Conservation (phyloP, 2,888 invertebrate species). For the Ligdia adustata region DNA sequence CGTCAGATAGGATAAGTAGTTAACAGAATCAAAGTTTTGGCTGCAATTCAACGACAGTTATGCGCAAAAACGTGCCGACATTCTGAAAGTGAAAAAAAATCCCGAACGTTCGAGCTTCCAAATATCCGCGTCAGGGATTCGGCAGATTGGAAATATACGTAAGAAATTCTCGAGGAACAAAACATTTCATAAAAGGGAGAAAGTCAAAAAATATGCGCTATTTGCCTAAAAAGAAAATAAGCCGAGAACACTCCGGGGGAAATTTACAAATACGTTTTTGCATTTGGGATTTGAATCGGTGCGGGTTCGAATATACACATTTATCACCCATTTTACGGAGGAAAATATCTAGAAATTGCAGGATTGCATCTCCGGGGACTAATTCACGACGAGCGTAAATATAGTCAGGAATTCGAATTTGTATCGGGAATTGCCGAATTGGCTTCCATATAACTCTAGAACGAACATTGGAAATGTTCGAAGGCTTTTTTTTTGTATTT, state of each 20-base stretch:
- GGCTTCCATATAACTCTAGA: constrained; percentile 1
- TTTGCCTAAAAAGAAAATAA: constrained; percentile 39
- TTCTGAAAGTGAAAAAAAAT: constrained; percentile 18
- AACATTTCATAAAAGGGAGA: constrained; percentile 28
- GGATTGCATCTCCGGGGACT: constrained; percentile 34
- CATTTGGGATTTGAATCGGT: constrained; percentile 34
- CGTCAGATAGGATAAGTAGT: constrained; percentile 1
- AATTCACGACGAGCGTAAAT: constrained; percentile 32
- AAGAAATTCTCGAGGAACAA: constrained; percentile 27
- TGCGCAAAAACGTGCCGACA: constrained; percentile 19
- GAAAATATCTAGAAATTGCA: constrained; percentile 33
- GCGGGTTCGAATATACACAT: constrained; percentile 31
- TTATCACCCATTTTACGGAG: constrained; percentile 35
- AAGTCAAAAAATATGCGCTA: constrained; percentile 32
- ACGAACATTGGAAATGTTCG: neutral
- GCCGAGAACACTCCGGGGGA: constrained; percentile 24
- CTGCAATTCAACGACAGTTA: constrained; percentile 18
- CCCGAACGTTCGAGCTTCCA: constrained; percentile 5
- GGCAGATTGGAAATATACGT: constrained; percentile 31
- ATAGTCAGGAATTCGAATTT: constrained; percentile 12
- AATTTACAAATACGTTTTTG: constrained; percentile 37
- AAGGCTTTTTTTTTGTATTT: constrained; percentile 5
- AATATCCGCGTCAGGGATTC: constrained; percentile 30
- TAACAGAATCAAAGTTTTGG: constrained; percentile 15
- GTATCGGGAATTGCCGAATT: constrained; percentile 12